These are phyloP conservation scores for Cebus imitator DNA, from an alignment of 2,113 vertebrate species.

Conservation along the genomic window DNA sequence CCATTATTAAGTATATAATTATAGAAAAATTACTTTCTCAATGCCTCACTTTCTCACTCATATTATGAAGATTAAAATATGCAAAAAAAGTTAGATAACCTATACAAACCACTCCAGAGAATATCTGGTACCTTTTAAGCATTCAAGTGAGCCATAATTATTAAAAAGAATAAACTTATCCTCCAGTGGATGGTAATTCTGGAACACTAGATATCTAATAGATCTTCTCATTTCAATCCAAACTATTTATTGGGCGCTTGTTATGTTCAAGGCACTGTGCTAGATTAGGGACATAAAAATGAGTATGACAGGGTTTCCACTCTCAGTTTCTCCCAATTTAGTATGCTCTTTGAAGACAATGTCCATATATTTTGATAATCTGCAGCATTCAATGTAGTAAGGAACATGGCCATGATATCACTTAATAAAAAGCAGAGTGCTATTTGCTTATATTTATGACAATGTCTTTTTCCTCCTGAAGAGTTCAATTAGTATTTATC, in stretches of 20 bases:
- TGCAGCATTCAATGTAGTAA: constrained; percentile 15
- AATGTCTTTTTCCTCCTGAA: constrained; percentile 29
- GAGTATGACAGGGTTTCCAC: constrained; percentile 20
- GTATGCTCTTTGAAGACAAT: neutral
- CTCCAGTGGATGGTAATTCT: constrained; percentile 42
- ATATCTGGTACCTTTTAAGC: neutral
- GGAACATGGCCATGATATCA: neutral
- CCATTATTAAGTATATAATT: neutral
- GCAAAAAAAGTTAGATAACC: neutral
- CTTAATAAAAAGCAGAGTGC: constrained; percentile 16
- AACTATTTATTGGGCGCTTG: constrained; percentile 33
- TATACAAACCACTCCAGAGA: neutral
- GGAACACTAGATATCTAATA: neutral
- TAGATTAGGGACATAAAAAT: constrained; percentile 51
- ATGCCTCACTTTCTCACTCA: neutral
- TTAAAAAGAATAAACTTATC: constrained; percentile 29
- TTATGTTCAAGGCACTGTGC: constrained; percentile 34
- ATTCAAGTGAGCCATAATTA: neutral
- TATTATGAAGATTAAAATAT: neutral
- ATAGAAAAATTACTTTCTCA: neutral
- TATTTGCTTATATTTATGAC: constrained; percentile 51
- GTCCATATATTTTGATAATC: constrained; percentile 53
- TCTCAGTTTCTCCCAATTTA: constrained; percentile 41
- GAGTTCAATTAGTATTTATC: constrained; percentile 34
- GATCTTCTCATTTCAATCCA: constrained; percentile 29